Evolutionary conservation across 2,113 vertebrate species (phyloP).

Genomic region (Pteropus alecto): DNA sequence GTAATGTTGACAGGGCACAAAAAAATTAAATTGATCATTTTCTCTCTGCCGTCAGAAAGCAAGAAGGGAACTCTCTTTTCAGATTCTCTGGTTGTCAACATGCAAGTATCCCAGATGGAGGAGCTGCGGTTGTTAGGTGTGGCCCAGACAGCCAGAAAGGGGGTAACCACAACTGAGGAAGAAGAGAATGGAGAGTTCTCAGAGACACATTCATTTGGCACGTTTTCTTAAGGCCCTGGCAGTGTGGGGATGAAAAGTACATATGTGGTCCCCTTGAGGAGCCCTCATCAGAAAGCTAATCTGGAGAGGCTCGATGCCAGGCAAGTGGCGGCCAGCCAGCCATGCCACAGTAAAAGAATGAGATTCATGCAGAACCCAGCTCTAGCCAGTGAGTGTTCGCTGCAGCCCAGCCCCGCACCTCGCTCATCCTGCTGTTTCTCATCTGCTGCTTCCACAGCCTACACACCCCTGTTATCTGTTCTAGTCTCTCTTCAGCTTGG

Average conservation of each 20-base stretch:
- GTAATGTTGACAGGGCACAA: neutral
- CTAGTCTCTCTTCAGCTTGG: neutral
- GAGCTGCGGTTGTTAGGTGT: neutral
- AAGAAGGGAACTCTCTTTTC: neutral
- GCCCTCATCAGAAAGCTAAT: neutral
- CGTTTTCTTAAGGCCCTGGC: neutral
- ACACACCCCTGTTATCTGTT: neutral
- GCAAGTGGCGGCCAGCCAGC: neutral
- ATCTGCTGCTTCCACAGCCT: rapidly evolving
- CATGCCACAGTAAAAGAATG: neutral
- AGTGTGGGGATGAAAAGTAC: neutral
- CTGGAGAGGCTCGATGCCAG: neutral
- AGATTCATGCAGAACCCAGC: neutral
- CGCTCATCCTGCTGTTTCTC: neutral
- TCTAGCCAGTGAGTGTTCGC: no score
- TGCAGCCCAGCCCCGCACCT: neutral
- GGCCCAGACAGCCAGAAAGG: neutral
- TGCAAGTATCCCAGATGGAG: neutral
- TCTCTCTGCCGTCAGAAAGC: neutral
- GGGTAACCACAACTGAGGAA: neutral
- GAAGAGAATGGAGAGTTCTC: neutral
- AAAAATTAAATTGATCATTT: neutral
- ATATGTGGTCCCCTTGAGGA: neutral
- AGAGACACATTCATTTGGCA: neutral
- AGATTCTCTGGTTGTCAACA: neutral